A percentile compares a stretch with the other conserved stretches of the same genome.
Evolutionary conservation across 2,797 vertebrate species (phyloP).

Genomic region (Gallinago solitaria): DNA sequence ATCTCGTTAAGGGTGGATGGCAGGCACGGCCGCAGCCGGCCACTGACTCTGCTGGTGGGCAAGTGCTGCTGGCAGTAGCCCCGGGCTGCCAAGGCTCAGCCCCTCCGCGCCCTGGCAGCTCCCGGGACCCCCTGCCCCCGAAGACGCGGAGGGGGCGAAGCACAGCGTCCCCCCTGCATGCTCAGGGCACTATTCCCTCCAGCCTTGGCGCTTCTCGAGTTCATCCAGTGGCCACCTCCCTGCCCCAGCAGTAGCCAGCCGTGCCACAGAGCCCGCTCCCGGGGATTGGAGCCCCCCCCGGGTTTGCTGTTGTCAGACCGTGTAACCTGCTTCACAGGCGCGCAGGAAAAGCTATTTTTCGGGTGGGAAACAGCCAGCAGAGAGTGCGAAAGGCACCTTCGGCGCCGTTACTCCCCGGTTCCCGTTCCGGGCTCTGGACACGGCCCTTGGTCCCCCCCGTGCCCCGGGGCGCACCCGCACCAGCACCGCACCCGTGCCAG

Average conservation of each 20-base stretch:
- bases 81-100: neutral
- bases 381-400: constrained; percentile 15
- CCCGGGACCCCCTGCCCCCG: neutral
- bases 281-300: neutral
- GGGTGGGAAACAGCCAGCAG: neutral
- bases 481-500: neutral
- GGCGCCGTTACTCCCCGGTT: neutral
- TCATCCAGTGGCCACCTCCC: neutral
- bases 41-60: neutral
- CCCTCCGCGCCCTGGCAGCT: neutral
- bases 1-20: neutral
- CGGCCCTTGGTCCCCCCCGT: neutral
- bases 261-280: accelerated
- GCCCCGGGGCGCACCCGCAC: neutral
- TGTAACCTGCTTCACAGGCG: neutral
- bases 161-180: neutral
- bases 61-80: accelerated
- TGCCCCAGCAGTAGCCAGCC: neutral
- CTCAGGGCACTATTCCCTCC: accelerated
- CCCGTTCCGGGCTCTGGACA: neutral
- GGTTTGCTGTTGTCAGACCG: neutral
- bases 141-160: too few relatives aligned
- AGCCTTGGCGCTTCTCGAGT: neutral
- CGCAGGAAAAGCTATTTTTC: neutral
- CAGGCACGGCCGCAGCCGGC: accelerated